These are phyloP conservation scores for Candoia aspera DNA, from an alignment of 2,113 vertebrate genomes.

Conservation along the genomic window DNA sequence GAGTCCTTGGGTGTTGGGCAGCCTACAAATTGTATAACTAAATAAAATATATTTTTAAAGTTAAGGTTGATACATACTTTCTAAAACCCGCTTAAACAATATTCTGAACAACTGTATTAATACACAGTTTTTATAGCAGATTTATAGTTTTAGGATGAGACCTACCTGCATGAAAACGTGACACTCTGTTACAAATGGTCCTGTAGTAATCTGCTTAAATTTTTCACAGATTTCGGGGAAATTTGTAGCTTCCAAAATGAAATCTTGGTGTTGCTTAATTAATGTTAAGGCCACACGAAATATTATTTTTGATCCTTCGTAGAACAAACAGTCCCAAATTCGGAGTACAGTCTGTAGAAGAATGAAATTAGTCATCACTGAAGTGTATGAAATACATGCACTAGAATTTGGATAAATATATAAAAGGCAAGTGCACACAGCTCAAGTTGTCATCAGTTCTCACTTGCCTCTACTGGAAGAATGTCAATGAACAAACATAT, in stretches of 20 bases:
- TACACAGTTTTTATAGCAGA: neutral
- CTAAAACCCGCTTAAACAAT: neutral
- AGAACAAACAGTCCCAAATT: conserved; percentile 96
- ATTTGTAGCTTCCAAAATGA: conserved; percentile 84
- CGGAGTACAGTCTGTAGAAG: conserved; percentile 87
- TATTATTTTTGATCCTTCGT: conserved; percentile 94
- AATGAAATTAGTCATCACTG: neutral
- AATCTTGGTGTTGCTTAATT: conserved; percentile 86
- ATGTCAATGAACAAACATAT: conserved; percentile 94
- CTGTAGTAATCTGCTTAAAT: conserved; percentile 89
- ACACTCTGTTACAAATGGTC: conserved; percentile 85
- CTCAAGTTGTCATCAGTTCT: neutral
- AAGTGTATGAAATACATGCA: neutral
- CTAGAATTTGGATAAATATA: neutral
- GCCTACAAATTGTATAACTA: neutral
- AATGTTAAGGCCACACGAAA: conserved; percentile 93
- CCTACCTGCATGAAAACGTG: conserved; percentile 91
- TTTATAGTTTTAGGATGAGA: neutral
- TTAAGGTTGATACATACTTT: neutral
- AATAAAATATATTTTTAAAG: neutral
- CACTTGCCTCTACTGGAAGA: conserved; percentile 89
- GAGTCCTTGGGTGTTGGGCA: neutral
- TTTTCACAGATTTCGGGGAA: conserved; percentile 88
- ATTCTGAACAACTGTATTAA: neutral
- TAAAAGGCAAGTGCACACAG: neutral